These are phyloP conservation scores for Schizotus pectinicornis DNA, from an alignment of 2,888 invertebrate species.

Conservation along the genomic window DNA sequence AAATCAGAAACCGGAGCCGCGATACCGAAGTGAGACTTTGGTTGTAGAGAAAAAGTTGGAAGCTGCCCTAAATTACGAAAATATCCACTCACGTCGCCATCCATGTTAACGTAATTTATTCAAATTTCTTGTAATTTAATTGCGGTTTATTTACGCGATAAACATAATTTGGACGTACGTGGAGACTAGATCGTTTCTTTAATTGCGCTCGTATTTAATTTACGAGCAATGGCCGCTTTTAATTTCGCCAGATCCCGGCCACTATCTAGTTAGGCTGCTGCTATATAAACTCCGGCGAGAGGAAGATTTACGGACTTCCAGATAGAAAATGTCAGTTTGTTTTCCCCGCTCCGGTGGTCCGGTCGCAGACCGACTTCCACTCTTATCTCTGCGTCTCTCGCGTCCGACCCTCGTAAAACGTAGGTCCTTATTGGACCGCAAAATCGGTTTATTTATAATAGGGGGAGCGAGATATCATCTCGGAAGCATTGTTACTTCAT, in stretches of 20 bases:
- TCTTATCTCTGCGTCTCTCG: constrained; percentile 24
- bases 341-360: constrained; percentile 31
- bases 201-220: constrained; percentile 10
- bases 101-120: too few species aligned
- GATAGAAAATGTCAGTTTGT: constrained; percentile 52
- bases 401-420: constrained; percentile 30
- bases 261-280: constrained; percentile 6
- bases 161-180: too few species aligned
- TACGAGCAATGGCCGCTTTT: constrained; percentile 4
- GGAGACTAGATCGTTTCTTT: too few species aligned
- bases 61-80: too few species aligned
- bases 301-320: constrained; percentile 51
- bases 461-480: constrained; percentile 20
- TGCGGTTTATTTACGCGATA: too few species aligned
- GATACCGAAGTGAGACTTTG: too few species aligned
- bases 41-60: too few species aligned
- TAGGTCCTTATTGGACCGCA: constrained; percentile 29
- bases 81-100: too few species aligned
- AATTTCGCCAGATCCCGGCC: constrained; percentile 17
- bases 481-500: constrained; percentile 24
- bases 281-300: constrained; percentile 22
- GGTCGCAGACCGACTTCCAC: constrained; percentile 21
- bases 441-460: constrained; percentile 30
- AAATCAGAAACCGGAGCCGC: too few species aligned
- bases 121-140: too few species aligned